Conservation (phyloP, 2,113 vertebrate genomes). For the Pelobates fuscus region DNA sequence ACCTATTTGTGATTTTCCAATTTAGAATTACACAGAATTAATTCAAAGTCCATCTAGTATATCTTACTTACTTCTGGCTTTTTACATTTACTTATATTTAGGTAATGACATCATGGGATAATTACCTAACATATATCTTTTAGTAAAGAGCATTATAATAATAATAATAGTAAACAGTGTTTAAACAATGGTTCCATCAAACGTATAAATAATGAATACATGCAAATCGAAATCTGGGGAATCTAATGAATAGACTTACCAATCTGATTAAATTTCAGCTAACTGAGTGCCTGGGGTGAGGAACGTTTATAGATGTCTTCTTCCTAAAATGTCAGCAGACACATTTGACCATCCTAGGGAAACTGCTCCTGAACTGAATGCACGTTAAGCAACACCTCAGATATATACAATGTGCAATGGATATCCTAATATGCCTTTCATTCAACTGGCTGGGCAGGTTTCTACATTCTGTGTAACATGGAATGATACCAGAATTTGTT, state of each 20-base stretch:
- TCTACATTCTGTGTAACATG: conserved; percentile 78
- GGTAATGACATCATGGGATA: too few relatives aligned
- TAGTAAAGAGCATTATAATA: too few relatives aligned
- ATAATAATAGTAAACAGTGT: too few relatives aligned
- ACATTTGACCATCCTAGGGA: conserved; percentile 69
- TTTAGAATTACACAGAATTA: too few relatives aligned
- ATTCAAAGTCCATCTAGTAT: too few relatives aligned
- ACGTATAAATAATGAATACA: too few relatives aligned
- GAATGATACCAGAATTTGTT: conserved; percentile 87
- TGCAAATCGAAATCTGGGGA: too few relatives aligned
- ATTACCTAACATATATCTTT: too few relatives aligned
- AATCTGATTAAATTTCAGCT: conserved; percentile 66
- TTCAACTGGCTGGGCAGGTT: conserved; percentile 87
- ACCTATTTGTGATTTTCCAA: too few relatives aligned
- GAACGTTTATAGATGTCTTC: conserved; percentile 63
- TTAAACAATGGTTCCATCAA: too few relatives aligned
- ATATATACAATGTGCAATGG: conserved; percentile 79
- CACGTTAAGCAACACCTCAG: conserved; percentile 71
- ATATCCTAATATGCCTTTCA: conserved; percentile 88
- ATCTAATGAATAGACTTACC: conserved; percentile 66
- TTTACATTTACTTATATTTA: too few relatives aligned
- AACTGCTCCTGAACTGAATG: conserved; percentile 56
- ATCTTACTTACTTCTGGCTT: too few relatives aligned
- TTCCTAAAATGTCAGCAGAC: conserved; percentile 55
- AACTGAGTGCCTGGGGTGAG: conserved; percentile 63